Evolutionary conservation across 2,113 vertebrate species (phyloP).

Genomic region (Chaetura pelagica): DNA sequence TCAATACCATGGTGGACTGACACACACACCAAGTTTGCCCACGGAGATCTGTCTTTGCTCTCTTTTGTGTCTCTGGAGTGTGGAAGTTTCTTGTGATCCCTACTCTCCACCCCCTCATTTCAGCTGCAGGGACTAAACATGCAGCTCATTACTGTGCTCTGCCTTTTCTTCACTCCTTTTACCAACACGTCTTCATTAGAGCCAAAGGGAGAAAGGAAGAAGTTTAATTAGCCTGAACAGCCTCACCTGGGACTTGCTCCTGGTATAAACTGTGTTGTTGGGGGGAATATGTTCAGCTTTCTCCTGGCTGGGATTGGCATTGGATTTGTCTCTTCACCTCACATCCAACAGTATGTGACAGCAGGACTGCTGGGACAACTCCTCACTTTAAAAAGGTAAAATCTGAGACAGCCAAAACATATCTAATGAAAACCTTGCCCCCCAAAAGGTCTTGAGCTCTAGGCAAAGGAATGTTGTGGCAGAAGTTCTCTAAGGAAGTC

Average conservation of each 20-base stretch:
- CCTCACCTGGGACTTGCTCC: neutral
- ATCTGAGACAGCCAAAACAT: neutral
- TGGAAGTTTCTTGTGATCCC: neutral
- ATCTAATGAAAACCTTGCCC: neutral
- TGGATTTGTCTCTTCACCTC: neutral
- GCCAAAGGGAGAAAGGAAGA: neutral
- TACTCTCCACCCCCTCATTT: neutral
- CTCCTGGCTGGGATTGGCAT: neutral
- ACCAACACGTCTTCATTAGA: neutral
- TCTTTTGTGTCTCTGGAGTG: neutral
- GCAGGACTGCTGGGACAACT: neutral
- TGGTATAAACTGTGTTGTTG: neutral
- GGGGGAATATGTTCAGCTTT: neutral
- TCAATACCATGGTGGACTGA: neutral
- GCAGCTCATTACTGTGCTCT: neutral
- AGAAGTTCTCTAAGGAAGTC: neutral
- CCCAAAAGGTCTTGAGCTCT: neutral
- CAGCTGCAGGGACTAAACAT: neutral
- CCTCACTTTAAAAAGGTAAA: neutral
- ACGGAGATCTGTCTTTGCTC: neutral
- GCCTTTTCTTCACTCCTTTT: neutral
- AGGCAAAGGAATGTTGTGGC: neutral
- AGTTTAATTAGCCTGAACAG: neutral
- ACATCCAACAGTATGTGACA: too few relatives aligned
- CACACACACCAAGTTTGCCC: neutral